Evolutionary conservation across 2,113 vertebrate species (phyloP), one percentile per base, ranked within the genome.

Genomic region (Microcebus murinus): DNA sequence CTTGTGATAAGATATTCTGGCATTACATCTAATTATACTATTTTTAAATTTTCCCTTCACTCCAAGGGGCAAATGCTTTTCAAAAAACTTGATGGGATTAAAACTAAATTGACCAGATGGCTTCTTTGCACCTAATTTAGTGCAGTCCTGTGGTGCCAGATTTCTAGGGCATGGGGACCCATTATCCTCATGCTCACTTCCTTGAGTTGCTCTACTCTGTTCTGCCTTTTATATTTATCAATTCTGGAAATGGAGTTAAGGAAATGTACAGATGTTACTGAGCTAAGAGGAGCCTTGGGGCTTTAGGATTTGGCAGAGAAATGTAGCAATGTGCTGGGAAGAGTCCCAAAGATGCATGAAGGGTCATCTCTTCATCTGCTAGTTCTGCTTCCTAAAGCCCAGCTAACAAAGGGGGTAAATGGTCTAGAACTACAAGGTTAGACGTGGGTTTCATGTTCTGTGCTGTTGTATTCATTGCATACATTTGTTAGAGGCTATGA

Each of bases 91-190:
- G 95, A 94, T 97, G 84, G 80, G 88, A 97, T 96, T 97, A 97
- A 97, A 97, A 95, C 65, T 85, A 96, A 97, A 85, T 95, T 92
- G 96, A 92, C 97, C 94, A 97, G 92, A 96, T 97, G 97, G 87
- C 55, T 90, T 95, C 87, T 96, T 97, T 96, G 96, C 59, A 96
- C 90, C 87, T 97, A 91, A 97, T 97, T 96, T 97, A 97, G 87
- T 81, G 39, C 61, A 90, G 88, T 36, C 57, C 90, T 65, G 61
- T 14, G 7, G 84, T 94, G 90, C 92, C 96, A 96, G 90, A 59
- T 96, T 97, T 95, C 88, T 67, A 92, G 96, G 97, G 92, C 87
- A 90, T 50, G 90, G 93, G 91, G 95, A 84, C 80, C 87, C 52
- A 79, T 92, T 85, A 90, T 90, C 59, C 93, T 81, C 48, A 77